These are phyloP conservation scores for Drosophila hamatofila DNA, from an alignment of 2,888 invertebrate genomes.

Conservation along the genomic window DNA sequence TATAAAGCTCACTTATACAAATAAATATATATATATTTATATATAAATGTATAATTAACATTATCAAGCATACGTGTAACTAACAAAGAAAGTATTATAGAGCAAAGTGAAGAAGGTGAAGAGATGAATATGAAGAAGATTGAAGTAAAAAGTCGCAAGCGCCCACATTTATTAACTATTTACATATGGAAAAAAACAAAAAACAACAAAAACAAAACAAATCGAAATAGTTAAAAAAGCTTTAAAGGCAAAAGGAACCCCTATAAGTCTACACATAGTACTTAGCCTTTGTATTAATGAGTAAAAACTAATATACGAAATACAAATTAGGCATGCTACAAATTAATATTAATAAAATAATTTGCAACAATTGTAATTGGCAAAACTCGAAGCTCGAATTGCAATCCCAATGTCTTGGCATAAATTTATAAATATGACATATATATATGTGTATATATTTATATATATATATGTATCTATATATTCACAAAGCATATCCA, in stretches of 20 bases:
- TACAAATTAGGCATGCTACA: slow-evolving; percentile 51
- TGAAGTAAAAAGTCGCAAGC: slow-evolving; percentile 69
- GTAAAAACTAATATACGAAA: slow-evolving; percentile 19
- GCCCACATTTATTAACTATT: slow-evolving; percentile 75
- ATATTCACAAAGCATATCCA: slow-evolving; percentile 77
- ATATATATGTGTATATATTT: slow-evolving; percentile 39
- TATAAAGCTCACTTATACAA: slow-evolving; percentile 61
- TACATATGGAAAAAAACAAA: slow-evolving; percentile 47
- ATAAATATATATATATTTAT: slow-evolving; percentile 48
- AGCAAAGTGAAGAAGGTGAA: slow-evolving; percentile 50
- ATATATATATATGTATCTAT: slow-evolving; percentile 22
- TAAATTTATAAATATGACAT: slow-evolving; percentile 47
- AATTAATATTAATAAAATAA: slow-evolving; percentile 35
- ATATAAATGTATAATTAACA: slow-evolving; percentile 69
- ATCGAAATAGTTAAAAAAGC: slow-evolving; percentile 66
- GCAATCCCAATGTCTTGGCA: slow-evolving; percentile 57
- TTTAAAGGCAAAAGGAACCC: slow-evolving; percentile 69
- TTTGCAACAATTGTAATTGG: slow-evolving; percentile 66
- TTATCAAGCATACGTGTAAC: slow-evolving; percentile 78
- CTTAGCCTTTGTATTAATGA: slow-evolving; percentile 61
- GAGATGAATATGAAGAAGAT: slow-evolving; percentile 41
- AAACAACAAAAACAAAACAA: slow-evolving; percentile 25
- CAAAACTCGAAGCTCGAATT: slow-evolving; percentile 53
- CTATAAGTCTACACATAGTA: slow-evolving; percentile 44
- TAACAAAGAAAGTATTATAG: slow-evolving; percentile 74